phyloP scores from a whole-genome alignment of 2,888 invertebrate species.

The Idaea biselata region DNA sequence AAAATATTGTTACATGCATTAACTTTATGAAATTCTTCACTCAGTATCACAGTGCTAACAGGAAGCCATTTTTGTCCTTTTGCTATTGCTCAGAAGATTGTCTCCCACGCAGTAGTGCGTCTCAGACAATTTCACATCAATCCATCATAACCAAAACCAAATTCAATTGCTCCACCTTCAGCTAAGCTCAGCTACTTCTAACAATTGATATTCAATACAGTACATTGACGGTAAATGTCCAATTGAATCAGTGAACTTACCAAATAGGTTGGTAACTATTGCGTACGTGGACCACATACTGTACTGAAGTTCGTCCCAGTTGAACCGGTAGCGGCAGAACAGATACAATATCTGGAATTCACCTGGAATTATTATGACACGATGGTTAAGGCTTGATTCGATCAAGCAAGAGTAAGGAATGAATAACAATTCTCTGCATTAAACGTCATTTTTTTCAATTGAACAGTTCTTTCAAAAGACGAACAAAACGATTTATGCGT shows the following conservation, averaged over 20 bases:
- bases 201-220: background rate
- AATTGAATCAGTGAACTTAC: slow-evolving; percentile 41
- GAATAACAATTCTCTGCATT: too few relatives aligned
- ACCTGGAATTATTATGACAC: slow-evolving; percentile 55
- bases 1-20: too few relatives aligned
- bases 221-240: slow-evolving; percentile 6
- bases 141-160: background rate
- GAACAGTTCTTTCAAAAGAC: too few relatives aligned
- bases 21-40: too few relatives aligned
- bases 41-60: too few relatives aligned
- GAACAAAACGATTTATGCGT: too few relatives aligned
- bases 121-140: background rate
- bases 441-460: too few relatives aligned
- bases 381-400: too few relatives aligned
- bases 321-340: slow-evolving; percentile 38
- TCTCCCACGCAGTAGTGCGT: too few relatives aligned
- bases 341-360: slow-evolving; percentile 80
- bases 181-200: slow-evolving; percentile 7
- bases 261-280: slow-evolving; percentile 68
- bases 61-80: too few relatives aligned
- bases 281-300: slow-evolving; percentile 72
- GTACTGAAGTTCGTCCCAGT: slow-evolving; percentile 29
- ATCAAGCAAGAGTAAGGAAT: too few relatives aligned
- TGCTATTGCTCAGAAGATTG: too few relatives aligned
- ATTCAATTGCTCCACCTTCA: slow-evolving; percentile 1